Percentiles rank a stretch among this genome's conserved stretches.
These are phyloP conservation scores for Hipposideros armiger DNA, from an alignment of 2,113 vertebrate species.

Conservation along the genomic window DNA sequence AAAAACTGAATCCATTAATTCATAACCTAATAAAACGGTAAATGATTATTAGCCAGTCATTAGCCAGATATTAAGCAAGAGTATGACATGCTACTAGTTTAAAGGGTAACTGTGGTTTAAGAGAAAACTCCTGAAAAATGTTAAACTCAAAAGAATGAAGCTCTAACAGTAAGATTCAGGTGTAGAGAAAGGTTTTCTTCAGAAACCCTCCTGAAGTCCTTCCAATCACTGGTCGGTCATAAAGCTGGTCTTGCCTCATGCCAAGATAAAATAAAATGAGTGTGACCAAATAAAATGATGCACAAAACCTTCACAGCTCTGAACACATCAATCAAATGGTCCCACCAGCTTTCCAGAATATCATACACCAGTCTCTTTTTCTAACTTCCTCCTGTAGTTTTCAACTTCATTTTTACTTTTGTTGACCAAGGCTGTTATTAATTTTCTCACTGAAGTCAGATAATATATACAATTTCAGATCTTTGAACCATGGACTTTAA, in stretches of 20 bases:
- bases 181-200: background rate
- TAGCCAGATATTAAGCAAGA: background rate
- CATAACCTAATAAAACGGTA: background rate
- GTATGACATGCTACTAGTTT: background rate
- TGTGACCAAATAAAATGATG: background rate
- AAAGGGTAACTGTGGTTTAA: background rate
- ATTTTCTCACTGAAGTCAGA: background rate
- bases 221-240: background rate
- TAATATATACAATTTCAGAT: background rate
- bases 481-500: background rate
- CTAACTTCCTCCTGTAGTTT: background rate
- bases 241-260: background rate
- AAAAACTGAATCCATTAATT: background rate
- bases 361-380: background rate
- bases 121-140: background rate
- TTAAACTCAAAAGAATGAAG: background rate
- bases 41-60: background rate
- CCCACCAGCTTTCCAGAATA: background rate
- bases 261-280: no score
- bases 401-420: slow-evolving; percentile 34
- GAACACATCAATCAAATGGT: background rate
- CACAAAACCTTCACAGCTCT: background rate
- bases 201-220: background rate
- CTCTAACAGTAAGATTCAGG: background rate
- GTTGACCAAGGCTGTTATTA: background rate